Conservation (phyloP, 2,888 invertebrate species). For the Sialis lutaria region DNA sequence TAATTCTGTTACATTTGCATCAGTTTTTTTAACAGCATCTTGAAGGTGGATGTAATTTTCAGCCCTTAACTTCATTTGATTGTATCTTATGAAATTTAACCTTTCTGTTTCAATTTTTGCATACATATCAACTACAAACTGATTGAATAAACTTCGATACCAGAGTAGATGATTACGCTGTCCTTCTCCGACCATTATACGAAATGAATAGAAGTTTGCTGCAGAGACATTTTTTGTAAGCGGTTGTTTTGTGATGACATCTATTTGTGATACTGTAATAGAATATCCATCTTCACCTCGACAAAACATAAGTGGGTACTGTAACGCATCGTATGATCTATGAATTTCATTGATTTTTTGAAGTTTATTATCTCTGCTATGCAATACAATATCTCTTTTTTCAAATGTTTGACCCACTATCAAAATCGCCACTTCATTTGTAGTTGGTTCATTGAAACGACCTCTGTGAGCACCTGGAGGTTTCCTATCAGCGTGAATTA, state of each 20-base stretch:
- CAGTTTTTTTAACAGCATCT: conserved; percentile 1
- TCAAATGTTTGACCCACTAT: not conserved
- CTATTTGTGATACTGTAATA: conserved; percentile 7
- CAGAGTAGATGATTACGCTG: conserved; percentile 5
- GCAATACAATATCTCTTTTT: conserved; percentile 1
- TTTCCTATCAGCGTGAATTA: not conserved
- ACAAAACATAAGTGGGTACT: conserved; percentile 16
- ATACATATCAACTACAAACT: conserved; percentile 15
- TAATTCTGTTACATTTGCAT: not conserved
- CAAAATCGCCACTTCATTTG: not conserved
- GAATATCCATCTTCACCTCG: conserved; percentile 12
- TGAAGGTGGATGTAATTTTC: conserved; percentile 6
- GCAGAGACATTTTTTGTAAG: conserved; percentile 7
- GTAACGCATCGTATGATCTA: conserved; percentile 14
- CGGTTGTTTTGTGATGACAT: conserved; percentile 6
- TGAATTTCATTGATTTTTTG: conserved; percentile 10
- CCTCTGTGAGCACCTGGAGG: not conserved
- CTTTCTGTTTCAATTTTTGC: conserved; percentile 9
- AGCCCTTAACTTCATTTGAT: conserved; percentile 6
- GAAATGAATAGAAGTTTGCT: conserved; percentile 13
- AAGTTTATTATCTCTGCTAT: not conserved
- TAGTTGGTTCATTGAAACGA: not conserved
- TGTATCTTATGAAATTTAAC: not conserved
- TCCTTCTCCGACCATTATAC: no score
- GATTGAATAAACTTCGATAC: conserved; percentile 12